These are phyloP conservation scores for Sebastes itinus DNA, from an alignment of 2,797 vertebrate genomes.

Conservation along the genomic window DNA sequence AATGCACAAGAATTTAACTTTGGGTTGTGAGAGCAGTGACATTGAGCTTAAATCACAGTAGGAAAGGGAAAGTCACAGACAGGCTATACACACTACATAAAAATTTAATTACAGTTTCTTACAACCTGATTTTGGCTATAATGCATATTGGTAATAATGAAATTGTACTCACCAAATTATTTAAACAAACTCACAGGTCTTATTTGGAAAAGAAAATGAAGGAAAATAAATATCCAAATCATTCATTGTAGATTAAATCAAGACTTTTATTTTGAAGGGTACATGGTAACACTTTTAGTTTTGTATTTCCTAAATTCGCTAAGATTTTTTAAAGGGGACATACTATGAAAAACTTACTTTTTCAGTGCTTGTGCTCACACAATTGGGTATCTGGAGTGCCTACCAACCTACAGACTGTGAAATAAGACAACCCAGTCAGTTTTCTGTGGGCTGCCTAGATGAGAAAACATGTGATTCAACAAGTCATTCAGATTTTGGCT, in stretches of 20 bases:
- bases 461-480: too few relatives aligned
- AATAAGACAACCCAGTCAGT: too few relatives aligned
- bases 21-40: not conserved
- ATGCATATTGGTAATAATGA: not conserved
- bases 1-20: not conserved
- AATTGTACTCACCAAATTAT: not conserved
- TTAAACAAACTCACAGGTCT: not conserved
- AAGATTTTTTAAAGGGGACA: not conserved
- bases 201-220: not conserved
- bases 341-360: too few relatives aligned
- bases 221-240: not conserved
- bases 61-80: not conserved
- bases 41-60: not conserved
- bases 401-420: too few relatives aligned
- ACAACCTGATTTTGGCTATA: not conserved
- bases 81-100: too few relatives aligned
- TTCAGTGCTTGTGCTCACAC: too few relatives aligned
- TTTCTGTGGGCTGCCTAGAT: too few relatives aligned
- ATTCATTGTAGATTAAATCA: not conserved
- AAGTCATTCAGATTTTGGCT: too few relatives aligned
- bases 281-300: not conserved
- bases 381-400: too few relatives aligned
- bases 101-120: not conserved
- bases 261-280: not conserved
- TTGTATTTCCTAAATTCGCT: accelerated